Conservation (phyloP, 2,888 invertebrate species). For the Baccha elongata region DNA sequence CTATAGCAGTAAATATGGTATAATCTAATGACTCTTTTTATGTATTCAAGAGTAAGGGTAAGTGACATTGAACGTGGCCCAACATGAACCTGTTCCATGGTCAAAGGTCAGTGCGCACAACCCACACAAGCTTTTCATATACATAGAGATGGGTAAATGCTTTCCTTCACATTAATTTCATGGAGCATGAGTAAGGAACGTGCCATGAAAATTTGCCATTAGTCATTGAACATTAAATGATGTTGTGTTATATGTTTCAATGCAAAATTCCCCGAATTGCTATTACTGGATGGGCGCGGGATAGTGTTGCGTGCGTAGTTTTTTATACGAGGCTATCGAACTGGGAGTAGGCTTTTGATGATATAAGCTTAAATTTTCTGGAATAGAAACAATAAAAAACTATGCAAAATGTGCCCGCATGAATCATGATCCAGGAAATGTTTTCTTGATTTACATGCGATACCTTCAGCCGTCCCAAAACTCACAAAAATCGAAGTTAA, state of each 20-base stretch:
- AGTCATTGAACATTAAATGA: slow-evolving; percentile 43
- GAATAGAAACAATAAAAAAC: neutral
- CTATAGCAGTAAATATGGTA: neutral
- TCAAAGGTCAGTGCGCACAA: slow-evolving; percentile 63
- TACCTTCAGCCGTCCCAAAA: too few relatives aligned
- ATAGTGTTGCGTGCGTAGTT: neutral
- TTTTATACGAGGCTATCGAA: neutral
- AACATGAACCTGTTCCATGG: slow-evolving; percentile 63
- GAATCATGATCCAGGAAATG: too few relatives aligned
- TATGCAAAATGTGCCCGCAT: too few relatives aligned
- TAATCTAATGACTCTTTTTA: slow-evolving; percentile 13
- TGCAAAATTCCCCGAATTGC: slow-evolving; percentile 39
- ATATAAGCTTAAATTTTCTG: neutral
- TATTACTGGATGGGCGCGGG: neutral
- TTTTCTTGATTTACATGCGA: too few relatives aligned
- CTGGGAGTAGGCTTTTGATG: neutral
- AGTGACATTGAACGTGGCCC: slow-evolving; percentile 67
- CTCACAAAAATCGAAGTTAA: too few relatives aligned
- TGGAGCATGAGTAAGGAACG: slow-evolving; percentile 32
- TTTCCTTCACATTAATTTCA: slow-evolving; percentile 4
- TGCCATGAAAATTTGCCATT: slow-evolving; percentile 56
- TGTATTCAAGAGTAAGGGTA: slow-evolving; percentile 11
- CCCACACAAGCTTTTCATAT: slow-evolving; percentile 9
- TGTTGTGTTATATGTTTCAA: slow-evolving; percentile 14
- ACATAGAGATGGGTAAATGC: slow-evolving; percentile 18